Conservation (phyloP, 2,888 invertebrate species). For the Uropetala carovei region DNA sequence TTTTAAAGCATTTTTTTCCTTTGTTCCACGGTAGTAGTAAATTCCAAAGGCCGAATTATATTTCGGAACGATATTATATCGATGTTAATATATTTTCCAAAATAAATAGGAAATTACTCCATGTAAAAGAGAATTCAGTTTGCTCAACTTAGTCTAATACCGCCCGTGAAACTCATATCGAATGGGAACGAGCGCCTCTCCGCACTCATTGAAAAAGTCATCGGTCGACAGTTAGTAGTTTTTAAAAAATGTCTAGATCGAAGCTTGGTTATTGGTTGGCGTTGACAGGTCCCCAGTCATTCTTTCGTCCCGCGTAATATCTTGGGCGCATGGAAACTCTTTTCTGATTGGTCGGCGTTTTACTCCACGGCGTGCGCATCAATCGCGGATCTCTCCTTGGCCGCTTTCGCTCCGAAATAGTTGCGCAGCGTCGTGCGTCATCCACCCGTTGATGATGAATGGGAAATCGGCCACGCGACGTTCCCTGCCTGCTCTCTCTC, state of each 20-base stretch:
- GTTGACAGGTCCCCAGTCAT: background rate
- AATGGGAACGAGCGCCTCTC: too few relatives aligned
- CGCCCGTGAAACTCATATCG: too few relatives aligned
- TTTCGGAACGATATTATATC: too few relatives aligned
- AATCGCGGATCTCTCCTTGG: slow-evolving; percentile 25
- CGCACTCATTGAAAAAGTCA: background rate
- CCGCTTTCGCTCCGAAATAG: too few relatives aligned
- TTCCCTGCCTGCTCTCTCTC: too few relatives aligned
- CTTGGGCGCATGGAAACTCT: slow-evolving; percentile 31
- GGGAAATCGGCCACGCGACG: slow-evolving; percentile 54
- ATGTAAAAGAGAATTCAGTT: too few relatives aligned
- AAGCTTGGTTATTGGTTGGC: background rate
- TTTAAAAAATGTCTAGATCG: background rate
- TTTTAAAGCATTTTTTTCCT: too few relatives aligned
- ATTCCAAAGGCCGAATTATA: too few relatives aligned
- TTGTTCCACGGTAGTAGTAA: too few relatives aligned
- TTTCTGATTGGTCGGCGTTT: slow-evolving; percentile 54
- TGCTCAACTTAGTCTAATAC: too few relatives aligned
- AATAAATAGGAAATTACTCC: too few relatives aligned
- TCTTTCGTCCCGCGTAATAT: background rate
- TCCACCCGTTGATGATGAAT: slow-evolving; percentile 56
- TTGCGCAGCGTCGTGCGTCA: slow-evolving; percentile 53
- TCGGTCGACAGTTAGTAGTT: background rate
- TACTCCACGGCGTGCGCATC: slow-evolving; percentile 32
- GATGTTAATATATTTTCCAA: too few relatives aligned